Conservation (phyloP, 1,140 invertebrate genomes). For the Drosophila lowei region DNA sequence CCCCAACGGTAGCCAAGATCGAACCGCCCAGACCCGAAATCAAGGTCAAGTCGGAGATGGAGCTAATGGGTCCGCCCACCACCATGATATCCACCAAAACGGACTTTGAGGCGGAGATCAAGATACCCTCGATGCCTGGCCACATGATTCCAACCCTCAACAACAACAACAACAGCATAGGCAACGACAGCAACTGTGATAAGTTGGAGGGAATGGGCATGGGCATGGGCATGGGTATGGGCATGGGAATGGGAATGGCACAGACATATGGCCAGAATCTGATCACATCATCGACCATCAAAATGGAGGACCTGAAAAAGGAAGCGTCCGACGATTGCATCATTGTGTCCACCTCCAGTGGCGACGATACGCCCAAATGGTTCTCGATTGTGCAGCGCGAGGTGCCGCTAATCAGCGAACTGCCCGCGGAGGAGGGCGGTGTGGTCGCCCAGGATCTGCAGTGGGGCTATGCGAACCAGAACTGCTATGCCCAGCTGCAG, state of each 20-base stretch:
- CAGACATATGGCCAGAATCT: background rate
- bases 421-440: constrained; percentile 60
- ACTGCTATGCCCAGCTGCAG: constrained; percentile 84
- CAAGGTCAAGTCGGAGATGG: constrained; percentile 74
- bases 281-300: constrained; percentile 25
- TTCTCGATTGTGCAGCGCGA: constrained; percentile 84
- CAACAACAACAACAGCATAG: constrained; percentile 50
- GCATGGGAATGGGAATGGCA: background rate
- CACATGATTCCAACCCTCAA: constrained; percentile 60
- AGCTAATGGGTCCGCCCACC: constrained; percentile 65
- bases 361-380: constrained; percentile 83
- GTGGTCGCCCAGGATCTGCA: constrained; percentile 58
- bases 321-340: constrained; percentile 71
- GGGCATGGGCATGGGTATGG: constrained; percentile 13
- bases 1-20: constrained; percentile 3
- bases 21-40: constrained; percentile 56
- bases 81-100: constrained; percentile 74
- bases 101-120: constrained; percentile 76
- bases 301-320: constrained; percentile 67
- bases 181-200: constrained; percentile 70
- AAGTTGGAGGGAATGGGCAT: constrained; percentile 59
- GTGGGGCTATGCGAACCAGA: constrained; percentile 64
- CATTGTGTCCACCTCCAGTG: constrained; percentile 67
- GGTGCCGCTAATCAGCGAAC: constrained; percentile 72
- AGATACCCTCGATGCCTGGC: constrained; percentile 70